These are phyloP conservation scores for Hypocryptadius cinnamomeus DNA, from an alignment of 2,113 vertebrate species.

Conservation along the genomic window DNA sequence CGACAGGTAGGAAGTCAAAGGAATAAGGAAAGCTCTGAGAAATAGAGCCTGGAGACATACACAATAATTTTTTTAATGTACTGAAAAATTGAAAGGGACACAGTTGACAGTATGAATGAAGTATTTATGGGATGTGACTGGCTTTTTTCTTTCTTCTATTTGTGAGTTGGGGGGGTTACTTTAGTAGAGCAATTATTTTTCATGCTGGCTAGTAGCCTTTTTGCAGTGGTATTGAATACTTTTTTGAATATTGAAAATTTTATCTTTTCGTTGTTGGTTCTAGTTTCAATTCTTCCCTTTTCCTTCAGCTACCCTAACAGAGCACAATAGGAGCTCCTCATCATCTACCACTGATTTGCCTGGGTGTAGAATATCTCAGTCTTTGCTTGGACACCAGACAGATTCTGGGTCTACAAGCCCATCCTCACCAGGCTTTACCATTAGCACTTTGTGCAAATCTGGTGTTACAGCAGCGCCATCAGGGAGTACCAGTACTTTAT, in stretches of 20 bases:
- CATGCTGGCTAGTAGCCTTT: neutral
- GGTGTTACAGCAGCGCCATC: slow-evolving; percentile 26
- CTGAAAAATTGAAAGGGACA: neutral
- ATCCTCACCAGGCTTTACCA: slow-evolving; percentile 62
- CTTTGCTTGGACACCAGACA: slow-evolving; percentile 64
- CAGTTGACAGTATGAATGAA: neutral
- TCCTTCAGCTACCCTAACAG: slow-evolving; percentile 66
- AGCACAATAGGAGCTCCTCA: slow-evolving; percentile 56
- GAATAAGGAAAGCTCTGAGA: neutral
- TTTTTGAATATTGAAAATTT: slow-evolving; percentile 11
- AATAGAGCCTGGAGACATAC: neutral
- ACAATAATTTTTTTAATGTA: neutral
- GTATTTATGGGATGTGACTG: neutral
- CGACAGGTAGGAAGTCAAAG: neutral
- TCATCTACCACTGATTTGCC: slow-evolving; percentile 67
- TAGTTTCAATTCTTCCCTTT: slow-evolving; percentile 65
- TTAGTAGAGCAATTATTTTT: neutral
- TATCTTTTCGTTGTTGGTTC: slow-evolving; percentile 8
- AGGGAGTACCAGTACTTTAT: slow-evolving; percentile 56
- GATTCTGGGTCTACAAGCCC: slow-evolving; percentile 67
- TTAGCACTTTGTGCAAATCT: slow-evolving; percentile 24
- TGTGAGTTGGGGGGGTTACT: neutral
- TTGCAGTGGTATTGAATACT: neutral
- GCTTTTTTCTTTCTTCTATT: neutral
- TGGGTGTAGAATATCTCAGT: slow-evolving; percentile 67